phyloP scores from a whole-genome alignment of 2,113 vertebrate genomes.

The Amphiprion percula region DNA sequence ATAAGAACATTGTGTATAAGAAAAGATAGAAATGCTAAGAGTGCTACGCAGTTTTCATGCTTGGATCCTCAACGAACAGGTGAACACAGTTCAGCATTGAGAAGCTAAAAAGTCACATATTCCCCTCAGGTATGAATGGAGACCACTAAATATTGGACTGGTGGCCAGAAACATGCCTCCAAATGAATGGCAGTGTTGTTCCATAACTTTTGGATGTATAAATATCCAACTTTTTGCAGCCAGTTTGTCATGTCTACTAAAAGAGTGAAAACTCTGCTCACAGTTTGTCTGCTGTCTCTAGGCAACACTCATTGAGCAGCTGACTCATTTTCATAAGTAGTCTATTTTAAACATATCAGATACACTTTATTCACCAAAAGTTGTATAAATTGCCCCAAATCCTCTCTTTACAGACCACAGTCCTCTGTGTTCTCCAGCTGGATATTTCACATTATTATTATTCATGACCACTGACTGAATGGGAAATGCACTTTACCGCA shows the following conservation, averaged over 20 bases:
- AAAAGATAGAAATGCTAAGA: too few species aligned
- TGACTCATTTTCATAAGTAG: background rate
- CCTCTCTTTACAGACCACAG: background rate
- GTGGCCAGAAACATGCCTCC: background rate
- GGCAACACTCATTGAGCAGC: background rate
- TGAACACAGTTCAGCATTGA: too few species aligned
- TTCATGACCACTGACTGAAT: conserved; percentile 10
- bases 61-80: too few species aligned
- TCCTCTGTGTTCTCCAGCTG: conserved; percentile 6
- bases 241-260: too few species aligned
- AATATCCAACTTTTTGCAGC: too few species aligned
- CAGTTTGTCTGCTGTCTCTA: background rate
- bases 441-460: background rate
- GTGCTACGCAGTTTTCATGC: too few species aligned
- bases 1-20: too few species aligned
- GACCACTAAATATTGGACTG: background rate
- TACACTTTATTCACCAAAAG: conserved; percentile 2
- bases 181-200: background rate
- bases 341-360: background rate
- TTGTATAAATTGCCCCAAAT: background rate
- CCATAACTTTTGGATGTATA: background rate
- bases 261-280: too few species aligned
- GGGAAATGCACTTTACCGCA: background rate
- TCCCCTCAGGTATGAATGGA: background rate
- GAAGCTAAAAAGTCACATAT: too few species aligned